These are phyloP conservation scores for Saguinus imperator DNA, from an alignment of 2,113 vertebrate genomes.

Conservation along the genomic window DNA sequence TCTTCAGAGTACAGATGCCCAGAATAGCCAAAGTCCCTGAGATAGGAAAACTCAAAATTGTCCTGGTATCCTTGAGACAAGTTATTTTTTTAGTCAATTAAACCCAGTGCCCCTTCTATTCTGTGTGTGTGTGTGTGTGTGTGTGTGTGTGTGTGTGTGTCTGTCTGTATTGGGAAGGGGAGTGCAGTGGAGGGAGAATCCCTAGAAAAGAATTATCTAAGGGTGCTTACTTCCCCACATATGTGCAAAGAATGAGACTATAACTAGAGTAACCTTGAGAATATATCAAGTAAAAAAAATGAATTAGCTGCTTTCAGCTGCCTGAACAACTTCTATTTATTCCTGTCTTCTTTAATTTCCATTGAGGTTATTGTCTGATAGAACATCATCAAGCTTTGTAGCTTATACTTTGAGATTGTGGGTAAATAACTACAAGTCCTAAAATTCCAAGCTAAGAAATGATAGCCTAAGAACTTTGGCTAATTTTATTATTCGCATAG, in stretches of 20 bases:
- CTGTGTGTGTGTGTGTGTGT: not conserved
- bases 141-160: not conserved
- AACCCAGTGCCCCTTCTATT: not conserved
- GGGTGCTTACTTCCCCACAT: not conserved
- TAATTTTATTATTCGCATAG: constrained; percentile 39
- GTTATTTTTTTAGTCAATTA: constrained; percentile 15
- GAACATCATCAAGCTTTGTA: not conserved
- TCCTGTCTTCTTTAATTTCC: not conserved
- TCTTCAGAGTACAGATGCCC: not conserved
- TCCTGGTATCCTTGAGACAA: not conserved
- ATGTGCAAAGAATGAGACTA: not conserved
- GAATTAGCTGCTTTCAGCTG: not conserved
- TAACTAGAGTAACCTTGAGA: not conserved
- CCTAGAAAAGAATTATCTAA: not conserved
- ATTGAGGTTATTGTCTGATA: not conserved
- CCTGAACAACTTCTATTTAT: not conserved
- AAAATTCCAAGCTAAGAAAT: not conserved
- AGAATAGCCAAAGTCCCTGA: not conserved
- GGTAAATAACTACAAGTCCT: not conserved
- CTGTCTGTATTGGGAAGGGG: not conserved
- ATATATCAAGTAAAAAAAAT: not conserved
- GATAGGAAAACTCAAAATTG: not conserved
- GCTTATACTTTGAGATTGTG: not conserved
- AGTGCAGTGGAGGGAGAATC: not conserved
- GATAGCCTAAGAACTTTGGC: not conserved